Base-by-base conservation (phyloP, 2,113 vertebrate genomes). In the Clupea harengus region DNA sequence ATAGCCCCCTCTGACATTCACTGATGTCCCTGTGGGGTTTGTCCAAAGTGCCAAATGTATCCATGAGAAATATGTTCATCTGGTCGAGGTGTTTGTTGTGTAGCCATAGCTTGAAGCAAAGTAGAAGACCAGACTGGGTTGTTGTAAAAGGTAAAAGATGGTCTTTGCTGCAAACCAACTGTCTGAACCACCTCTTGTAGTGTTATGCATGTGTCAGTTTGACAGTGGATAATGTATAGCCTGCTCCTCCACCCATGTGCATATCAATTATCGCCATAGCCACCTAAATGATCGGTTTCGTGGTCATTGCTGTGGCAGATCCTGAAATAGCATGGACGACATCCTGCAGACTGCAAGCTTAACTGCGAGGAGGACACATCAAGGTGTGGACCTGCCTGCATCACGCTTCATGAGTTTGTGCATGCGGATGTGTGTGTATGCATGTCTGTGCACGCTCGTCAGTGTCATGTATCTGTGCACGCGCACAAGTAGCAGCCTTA, bases 401-500 rank as follows among this genome's bases (percentile, higher is more conserved):
- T 72, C 64, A 44, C 13, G 32, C 67, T 39, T 15, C 13, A 78
- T 78, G 25, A 32, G 25, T 3, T 45, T 86, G 80, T 84, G 75
- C 46, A 45, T 83, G 83, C n/a, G 57, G n/a, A n/a, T 78, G 4
- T 78, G 28, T 78, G 28, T 78, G 28, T 75, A 2, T 75, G 9
- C 39, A 9, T 39, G 67, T 39, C 15, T 15, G 25, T 39, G 67
- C 15, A 28, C 39, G 67, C 8, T n/a, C 86, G 60, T 82, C 57
- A 18, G 75, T 85, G 22, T 47, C 39, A 3, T 75, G 60, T 45
- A 18, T 75, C 45, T 9, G 72, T 39, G 72, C 28, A 78, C 13
- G 32, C 72, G 72, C 72, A 75, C 67, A 78, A 28, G 32, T 78
- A 44, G 11, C 72, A 78, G 72, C 72, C 72, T 78, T 78, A 78